Conservation (phyloP, 1,140 invertebrate genomes). For the Eurosta solidaginis region DNA sequence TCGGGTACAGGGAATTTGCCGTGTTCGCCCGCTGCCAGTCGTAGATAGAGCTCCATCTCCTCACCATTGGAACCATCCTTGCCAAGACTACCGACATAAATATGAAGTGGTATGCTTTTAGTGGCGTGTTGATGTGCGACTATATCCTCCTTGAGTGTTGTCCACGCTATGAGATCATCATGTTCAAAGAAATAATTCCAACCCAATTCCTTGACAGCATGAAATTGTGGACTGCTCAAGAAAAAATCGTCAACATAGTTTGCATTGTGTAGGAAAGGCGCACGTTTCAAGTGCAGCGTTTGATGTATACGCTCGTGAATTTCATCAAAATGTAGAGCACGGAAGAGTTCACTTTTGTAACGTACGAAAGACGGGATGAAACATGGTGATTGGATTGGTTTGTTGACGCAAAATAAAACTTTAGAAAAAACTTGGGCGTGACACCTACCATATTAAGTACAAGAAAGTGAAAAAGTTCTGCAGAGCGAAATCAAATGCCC, state of each 20-base stretch:
- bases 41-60: slow-evolving; percentile 31
- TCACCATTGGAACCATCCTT: neutral
- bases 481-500: too few species aligned
- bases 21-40: neutral
- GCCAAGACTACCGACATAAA: slow-evolving; percentile 31
- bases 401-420: too few species aligned
- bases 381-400: neutral
- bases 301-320: slow-evolving; percentile 26
- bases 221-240: slow-evolving; percentile 28
- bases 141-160: slow-evolving; percentile 30
- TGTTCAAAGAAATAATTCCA: slow-evolving; percentile 35
- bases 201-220: slow-evolving; percentile 28
- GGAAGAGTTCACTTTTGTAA: slow-evolving; percentile 34
- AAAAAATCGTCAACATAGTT: slow-evolving; percentile 29
- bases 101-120: neutral
- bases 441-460: too few species aligned
- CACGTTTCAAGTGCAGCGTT: neutral
- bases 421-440: too few species aligned
- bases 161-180: neutral
- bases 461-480: too few species aligned
- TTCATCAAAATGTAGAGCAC: slow-evolving; percentile 30
- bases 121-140: neutral
- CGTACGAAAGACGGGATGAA: slow-evolving; percentile 30
- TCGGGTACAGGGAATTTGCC: slow-evolving; percentile 32
- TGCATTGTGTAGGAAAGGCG: neutral